These are phyloP conservation scores for Drosophila novamexicana DNA, from an alignment of 1,140 invertebrate genomes.

Conservation along the genomic window DNA sequence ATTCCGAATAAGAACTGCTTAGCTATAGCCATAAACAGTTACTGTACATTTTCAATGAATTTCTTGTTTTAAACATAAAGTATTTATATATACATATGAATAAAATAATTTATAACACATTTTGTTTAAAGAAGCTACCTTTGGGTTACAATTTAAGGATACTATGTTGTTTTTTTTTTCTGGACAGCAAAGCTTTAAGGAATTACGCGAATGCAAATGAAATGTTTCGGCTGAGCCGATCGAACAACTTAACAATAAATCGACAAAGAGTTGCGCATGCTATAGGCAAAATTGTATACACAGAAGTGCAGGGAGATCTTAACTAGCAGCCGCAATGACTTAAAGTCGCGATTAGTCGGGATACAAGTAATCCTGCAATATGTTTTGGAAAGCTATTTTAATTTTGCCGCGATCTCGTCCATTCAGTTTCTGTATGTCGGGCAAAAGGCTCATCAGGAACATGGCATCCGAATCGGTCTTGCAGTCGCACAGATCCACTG, in stretches of 20 bases:
- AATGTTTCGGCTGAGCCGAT: constrained; percentile 53
- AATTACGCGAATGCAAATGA: constrained; percentile 19
- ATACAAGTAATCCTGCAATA: constrained; percentile 81
- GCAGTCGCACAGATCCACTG: constrained; percentile 77
- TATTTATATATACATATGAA: constrained; percentile 70
- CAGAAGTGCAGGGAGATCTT: constrained; percentile 48
- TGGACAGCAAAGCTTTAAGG: constrained; percentile 55
- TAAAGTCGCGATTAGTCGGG: constrained; percentile 64
- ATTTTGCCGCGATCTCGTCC: constrained; percentile 82
- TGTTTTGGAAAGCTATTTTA: constrained; percentile 83
- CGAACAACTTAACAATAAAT: constrained; percentile 14
- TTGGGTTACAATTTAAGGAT: constrained; percentile 43
- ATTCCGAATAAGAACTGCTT: not conserved
- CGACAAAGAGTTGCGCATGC: constrained; percentile 23
- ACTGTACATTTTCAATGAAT: constrained; percentile 67
- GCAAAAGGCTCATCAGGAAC: constrained; percentile 82
- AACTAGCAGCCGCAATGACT: constrained; percentile 32
- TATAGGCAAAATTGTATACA: constrained; percentile 63
- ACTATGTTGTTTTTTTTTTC: constrained; percentile 54
- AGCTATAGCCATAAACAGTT: constrained; percentile 50
- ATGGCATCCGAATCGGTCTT: constrained; percentile 83
- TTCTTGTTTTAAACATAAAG: constrained; percentile 69
- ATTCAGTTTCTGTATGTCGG: constrained; percentile 80
- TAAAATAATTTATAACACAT: constrained; percentile 63
- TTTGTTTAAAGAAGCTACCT: constrained; percentile 45